Conservation (phyloP, 2,888 invertebrate species). For the Phortica okadai region DNA sequence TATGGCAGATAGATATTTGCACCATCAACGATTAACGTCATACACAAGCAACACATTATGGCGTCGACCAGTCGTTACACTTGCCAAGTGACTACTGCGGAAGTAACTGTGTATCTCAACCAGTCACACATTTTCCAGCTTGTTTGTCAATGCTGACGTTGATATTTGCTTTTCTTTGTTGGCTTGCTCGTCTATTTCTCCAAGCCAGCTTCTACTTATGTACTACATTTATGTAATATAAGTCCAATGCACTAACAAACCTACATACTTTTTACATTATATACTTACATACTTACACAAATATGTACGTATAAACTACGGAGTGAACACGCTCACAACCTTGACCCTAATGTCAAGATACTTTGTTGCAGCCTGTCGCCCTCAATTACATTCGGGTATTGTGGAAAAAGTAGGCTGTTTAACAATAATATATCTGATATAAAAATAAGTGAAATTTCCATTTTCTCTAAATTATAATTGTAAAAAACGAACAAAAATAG, state of each 20-base stretch:
- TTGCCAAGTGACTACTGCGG: neutral
- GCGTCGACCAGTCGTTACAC: neutral
- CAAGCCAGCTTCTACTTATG: no score
- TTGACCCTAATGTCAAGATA: constrained; percentile 16
- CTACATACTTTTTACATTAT: neutral
- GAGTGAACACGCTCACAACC: constrained; percentile 4
- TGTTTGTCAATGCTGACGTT: constrained; percentile 2
- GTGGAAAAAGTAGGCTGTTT: no score
- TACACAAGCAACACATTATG: neutral
- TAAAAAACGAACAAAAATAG: neutral
- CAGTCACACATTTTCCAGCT: neutral
- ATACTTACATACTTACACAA: neutral
- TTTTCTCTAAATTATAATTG: no score
- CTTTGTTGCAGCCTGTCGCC: neutral
- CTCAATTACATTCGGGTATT: neutral
- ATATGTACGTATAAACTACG: neutral
- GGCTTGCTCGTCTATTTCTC: neutral
- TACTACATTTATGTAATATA: neutral
- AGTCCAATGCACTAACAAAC: neutral
- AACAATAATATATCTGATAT: no score
- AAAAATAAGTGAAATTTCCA: no score
- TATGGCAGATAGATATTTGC: neutral
- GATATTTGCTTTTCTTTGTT: neutral
- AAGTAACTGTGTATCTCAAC: neutral
- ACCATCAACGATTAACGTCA: neutral